Evolutionary conservation across 2,888 invertebrate species (phyloP).

Genomic region (Caenorhabditis sp.): DNA sequence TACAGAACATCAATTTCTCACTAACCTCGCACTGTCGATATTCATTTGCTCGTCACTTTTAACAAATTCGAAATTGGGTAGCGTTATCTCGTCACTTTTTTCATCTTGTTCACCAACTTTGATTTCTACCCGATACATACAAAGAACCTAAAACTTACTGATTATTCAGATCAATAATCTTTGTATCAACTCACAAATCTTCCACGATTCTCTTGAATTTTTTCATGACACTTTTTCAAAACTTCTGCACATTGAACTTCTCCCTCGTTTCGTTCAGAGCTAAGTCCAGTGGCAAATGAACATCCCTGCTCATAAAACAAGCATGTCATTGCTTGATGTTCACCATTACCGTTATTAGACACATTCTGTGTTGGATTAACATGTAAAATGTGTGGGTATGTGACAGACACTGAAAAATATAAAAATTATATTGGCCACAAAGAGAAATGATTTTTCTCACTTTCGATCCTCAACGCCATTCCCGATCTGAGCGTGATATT

Average conservation of each 20-base stretch:
- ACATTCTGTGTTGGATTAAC: constrained; percentile 13
- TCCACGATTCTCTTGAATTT: neutral
- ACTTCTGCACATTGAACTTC: neutral
- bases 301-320: neutral
- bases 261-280: neutral
- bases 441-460: neutral
- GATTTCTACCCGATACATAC: constrained; percentile 10
- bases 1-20: no score
- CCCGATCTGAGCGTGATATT: neutral
- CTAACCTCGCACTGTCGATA: constrained; percentile 11
- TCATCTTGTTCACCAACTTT: neutral
- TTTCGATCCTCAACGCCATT: neutral
- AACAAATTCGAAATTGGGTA: constrained; percentile 1
- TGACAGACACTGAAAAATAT: constrained; percentile 13
- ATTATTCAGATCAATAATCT: no score
- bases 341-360: neutral
- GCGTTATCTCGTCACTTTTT: neutral
- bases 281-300: neutral
- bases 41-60: constrained; percentile 13
- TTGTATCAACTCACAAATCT: constrained; percentile 1
- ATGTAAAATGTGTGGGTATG: constrained; percentile 19
- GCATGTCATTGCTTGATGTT: neutral
- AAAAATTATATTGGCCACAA: neutral
- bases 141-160: constrained; percentile 2
- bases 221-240: neutral